Percentiles rank a stretch among this genome's conserved stretches.
These are phyloP conservation scores for Drosophila mimetica DNA, from an alignment of 2,888 invertebrate species.

Conservation along the genomic window DNA sequence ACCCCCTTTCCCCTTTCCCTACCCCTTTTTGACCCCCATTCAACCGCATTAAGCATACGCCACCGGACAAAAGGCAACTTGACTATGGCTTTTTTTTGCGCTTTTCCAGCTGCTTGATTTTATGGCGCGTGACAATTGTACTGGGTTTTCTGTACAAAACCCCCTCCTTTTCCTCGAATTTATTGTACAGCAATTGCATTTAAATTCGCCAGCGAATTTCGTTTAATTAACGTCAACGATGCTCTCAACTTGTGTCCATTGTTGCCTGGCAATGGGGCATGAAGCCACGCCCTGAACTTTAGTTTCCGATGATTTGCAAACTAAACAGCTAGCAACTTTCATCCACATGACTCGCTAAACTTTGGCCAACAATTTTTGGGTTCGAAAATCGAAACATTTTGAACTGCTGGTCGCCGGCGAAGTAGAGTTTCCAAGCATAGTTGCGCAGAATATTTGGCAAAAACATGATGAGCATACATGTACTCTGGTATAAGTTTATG, in stretches of 20 bases:
- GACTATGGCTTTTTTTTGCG: slow-evolving; percentile 26
- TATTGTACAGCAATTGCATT: slow-evolving; percentile 78
- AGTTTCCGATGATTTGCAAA: slow-evolving; percentile 23
- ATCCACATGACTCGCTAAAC: slow-evolving; percentile 49
- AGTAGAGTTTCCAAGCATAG: slow-evolving; percentile 49
- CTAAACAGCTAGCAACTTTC: slow-evolving; percentile 45
- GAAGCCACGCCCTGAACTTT: slow-evolving; percentile 49
- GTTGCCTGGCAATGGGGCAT: slow-evolving; percentile 60
- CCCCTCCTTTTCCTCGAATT: slow-evolving; percentile 37
- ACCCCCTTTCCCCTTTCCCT: neutral
- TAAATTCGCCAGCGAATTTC: slow-evolving; percentile 78
- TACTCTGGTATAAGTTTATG: slow-evolving; percentile 28
- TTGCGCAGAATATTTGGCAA: slow-evolving; percentile 64
- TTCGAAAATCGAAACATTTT: slow-evolving; percentile 65
- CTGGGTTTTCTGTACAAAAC: slow-evolving; percentile 25
- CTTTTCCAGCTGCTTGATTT: slow-evolving; percentile 66
- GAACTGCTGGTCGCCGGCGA: slow-evolving; percentile 21
- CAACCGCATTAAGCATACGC: slow-evolving; percentile 67
- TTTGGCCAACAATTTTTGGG: slow-evolving; percentile 56
- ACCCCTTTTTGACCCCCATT: neutral
- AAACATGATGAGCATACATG: slow-evolving; percentile 37
- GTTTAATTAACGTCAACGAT: slow-evolving; percentile 71
- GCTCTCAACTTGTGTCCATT: slow-evolving; percentile 29
- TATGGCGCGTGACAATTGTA: slow-evolving; percentile 79
- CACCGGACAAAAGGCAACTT: slow-evolving; percentile 43